phyloP scores from a whole-genome alignment of 2,797 vertebrate genomes.

The Premnoplex brunnescens region DNA sequence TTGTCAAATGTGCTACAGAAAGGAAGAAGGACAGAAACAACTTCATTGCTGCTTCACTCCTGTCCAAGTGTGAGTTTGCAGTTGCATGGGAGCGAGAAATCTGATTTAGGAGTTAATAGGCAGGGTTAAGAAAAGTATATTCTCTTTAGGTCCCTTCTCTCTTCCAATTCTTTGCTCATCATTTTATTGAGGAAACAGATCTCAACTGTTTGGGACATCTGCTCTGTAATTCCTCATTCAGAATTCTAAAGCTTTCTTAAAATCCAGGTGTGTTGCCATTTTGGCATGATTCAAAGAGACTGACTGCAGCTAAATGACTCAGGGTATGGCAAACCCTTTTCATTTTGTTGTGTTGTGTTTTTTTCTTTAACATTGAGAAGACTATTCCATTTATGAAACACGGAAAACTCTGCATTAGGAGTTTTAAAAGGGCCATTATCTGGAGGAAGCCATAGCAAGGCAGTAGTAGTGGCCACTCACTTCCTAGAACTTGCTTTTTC shows the following conservation, averaged over 20 bases:
- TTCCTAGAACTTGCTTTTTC: not conserved
- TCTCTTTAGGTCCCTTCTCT: not conserved
- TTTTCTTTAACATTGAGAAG: not conserved
- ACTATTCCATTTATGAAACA: not conserved
- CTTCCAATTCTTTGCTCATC: not conserved
- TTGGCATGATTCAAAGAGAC: constrained; percentile 2
- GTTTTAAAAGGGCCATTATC: not conserved
- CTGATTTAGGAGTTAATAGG: not conserved
- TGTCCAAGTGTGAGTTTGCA: not conserved
- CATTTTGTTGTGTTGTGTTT: not conserved
- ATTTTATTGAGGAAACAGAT: not conserved
- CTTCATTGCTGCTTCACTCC: not conserved
- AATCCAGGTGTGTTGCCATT: constrained; percentile 2
- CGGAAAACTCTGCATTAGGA: not conserved
- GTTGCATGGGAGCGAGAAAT: not conserved
- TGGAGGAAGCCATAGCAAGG: not conserved
- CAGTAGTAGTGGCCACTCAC: not conserved
- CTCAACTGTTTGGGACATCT: not conserved
- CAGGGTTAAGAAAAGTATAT: not conserved
- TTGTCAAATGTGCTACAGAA: not conserved
- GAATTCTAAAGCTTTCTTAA: not conserved
- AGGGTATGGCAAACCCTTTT: not conserved
- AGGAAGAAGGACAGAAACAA: not conserved
- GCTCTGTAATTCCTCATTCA: not conserved
- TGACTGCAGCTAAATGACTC: not conserved